A percentile compares a stretch with the other conserved stretches of the same genome.
phyloP scores from a whole-genome alignment of 2,113 vertebrate genomes.

The Hemicordylus capensis region DNA sequence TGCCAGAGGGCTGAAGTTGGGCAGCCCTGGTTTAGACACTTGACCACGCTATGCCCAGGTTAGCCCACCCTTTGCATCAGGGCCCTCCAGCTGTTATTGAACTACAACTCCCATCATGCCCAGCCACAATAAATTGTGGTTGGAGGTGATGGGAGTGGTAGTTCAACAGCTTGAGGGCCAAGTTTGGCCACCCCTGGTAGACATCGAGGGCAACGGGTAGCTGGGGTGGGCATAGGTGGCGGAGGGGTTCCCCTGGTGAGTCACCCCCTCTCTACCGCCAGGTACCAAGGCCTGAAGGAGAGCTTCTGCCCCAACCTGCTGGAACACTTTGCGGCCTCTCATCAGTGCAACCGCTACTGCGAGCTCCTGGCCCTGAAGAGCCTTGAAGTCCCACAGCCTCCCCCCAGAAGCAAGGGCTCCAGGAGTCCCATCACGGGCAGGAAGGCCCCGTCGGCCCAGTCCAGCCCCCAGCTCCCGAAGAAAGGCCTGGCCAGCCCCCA shows the following conservation, averaged over 20 bases:
- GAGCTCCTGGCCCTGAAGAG: constrained; percentile 86
- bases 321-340: constrained; percentile 84
- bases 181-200: no score
- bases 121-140: no score
- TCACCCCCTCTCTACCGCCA: constrained; percentile 67
- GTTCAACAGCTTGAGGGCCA: no score
- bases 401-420: constrained; percentile 85
- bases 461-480: constrained; percentile 89
- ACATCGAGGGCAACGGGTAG: no score
- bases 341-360: constrained; percentile 92
- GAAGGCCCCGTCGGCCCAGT: constrained; percentile 79
- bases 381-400: constrained; percentile 77
- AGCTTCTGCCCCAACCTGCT: constrained; percentile 83
- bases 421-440: constrained; percentile 87
- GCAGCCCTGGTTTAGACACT: no score
- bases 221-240: background rate
- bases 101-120: no score
- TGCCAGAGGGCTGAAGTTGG: no score
- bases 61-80: no score
- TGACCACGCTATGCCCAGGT: no score
- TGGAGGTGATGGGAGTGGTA: no score
- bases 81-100: no score
- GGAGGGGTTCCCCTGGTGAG: background rate
- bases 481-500: constrained; percentile 87
- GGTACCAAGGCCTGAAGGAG: constrained; percentile 94